Base-by-base conservation (phyloP, 2,113 vertebrate genomes). In the Sinocyclocheilus rhinocerous region DNA sequence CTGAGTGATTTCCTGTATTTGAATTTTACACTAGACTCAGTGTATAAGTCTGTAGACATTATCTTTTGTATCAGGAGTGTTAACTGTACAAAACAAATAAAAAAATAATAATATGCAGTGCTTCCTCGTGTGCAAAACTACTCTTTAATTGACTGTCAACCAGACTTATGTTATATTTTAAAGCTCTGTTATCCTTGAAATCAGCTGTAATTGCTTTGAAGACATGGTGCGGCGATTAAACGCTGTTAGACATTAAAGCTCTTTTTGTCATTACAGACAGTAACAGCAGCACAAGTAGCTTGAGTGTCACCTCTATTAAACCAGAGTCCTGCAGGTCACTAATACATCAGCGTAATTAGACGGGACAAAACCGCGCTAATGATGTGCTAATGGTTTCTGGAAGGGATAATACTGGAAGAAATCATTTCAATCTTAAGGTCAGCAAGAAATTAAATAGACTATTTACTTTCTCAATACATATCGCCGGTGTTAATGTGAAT, bases 251-350 rank as follows among this genome's bases (percentile, higher is more conserved):
- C 36, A 72, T 75, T 75, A 48, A 24, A 48, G 22, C 42, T 42
- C 10, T 75, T 75, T 24, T 7, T 24, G 42, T 75, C 72, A 75
- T 75, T 75, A 75, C 72, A 75, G 20, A n/a, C 16, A 70, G 57
- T 45, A 90, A 45, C 9, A 82, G 65, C 76, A 86, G 83, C 59
- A 26, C 81, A 81, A 72, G 89, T 82, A 1, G 39, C 24, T 70
- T 83, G 84, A 77, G 70, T 75, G 55, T 90, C 70, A 8, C 84
- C 33, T 67, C 12, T 39, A 48, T 75, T 22, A 42, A 89, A 75
- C 42, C 42, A 6, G 39, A 75, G 72, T 48, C 72, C 72, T 12
- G 72, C 72, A 48, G 72, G 72, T 75, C 72, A 75, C 22, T 24
- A 48, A 75, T 75, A 75, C 72, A 75, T 75, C 72, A 75, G 22